Percentiles rank a stretch among this genome's conserved stretches.
Conservation (phyloP, 2,888 invertebrate species). For the Rugalucina vietnamica region DNA sequence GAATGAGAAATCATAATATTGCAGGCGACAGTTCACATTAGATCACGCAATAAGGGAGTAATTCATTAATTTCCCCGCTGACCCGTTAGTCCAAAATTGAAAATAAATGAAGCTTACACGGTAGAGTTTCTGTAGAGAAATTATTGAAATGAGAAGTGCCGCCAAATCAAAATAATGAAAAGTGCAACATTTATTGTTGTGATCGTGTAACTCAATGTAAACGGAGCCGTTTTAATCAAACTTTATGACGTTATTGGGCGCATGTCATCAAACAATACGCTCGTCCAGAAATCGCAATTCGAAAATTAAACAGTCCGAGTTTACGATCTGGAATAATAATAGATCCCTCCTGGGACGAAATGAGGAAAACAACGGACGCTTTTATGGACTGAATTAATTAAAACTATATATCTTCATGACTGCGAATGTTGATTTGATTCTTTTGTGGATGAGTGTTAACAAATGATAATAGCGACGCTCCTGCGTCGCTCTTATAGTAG, state of each 20-base stretch:
- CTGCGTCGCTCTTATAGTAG: too few species aligned
- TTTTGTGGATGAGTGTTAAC: slow-evolving; percentile 5
- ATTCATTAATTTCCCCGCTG: slow-evolving; percentile 66
- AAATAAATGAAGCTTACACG: slow-evolving; percentile 63
- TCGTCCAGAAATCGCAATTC: slow-evolving; percentile 5
- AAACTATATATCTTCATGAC: slow-evolving; percentile 14
- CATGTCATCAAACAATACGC: slow-evolving; percentile 41
- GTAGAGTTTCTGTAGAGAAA: neutral
- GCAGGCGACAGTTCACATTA: neutral
- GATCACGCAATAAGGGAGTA: slow-evolving; percentile 9
- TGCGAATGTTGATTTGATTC: slow-evolving; percentile 7
- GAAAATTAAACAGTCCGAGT: slow-evolving; percentile 10
- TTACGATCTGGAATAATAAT: slow-evolving; percentile 5
- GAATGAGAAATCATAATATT: neutral
- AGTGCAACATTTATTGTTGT: slow-evolving; percentile 14
- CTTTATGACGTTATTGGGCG: slow-evolving; percentile 62
- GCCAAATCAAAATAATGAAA: slow-evolving; percentile 14
- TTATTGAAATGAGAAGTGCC: slow-evolving; percentile 4
- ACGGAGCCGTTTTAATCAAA: slow-evolving; percentile 64
- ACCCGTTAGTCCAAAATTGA: slow-evolving; percentile 65
- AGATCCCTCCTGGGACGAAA: neutral
- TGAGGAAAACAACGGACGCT: slow-evolving; percentile 10
- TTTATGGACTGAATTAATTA: slow-evolving; percentile 14
- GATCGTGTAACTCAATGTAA: slow-evolving; percentile 58
- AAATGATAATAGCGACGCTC: neutral